phyloP scores from a whole-genome alignment of 2,113 vertebrate genomes.

The Oreotrochilus melanogaster region DNA sequence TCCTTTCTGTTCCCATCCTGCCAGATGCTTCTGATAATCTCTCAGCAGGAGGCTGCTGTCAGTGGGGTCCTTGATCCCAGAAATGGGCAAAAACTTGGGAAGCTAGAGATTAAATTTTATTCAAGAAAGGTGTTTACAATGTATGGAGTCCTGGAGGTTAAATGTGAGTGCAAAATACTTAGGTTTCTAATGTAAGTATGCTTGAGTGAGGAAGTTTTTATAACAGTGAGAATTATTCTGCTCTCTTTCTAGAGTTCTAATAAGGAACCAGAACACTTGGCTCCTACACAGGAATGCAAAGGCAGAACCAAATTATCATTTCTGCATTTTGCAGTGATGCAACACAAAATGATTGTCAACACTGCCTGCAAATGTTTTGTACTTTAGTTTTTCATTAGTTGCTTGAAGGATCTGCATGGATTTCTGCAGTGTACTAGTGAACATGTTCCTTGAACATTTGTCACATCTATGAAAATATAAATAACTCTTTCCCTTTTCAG shows the following conservation, averaged over 20 bases:
- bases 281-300: too few relatives aligned
- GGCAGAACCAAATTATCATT: too few relatives aligned
- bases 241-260: neutral
- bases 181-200: neutral
- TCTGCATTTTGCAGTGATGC: neutral
- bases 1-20: neutral
- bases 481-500: neutral
- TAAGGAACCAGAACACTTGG: neutral
- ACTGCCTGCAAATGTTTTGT: neutral
- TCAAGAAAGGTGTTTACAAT: neutral
- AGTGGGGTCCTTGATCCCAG: neutral
- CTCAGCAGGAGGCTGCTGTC: neutral
- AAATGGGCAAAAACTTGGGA: neutral
- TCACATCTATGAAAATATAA: neutral
- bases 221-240: neutral
- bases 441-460: neutral
- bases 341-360: neutral
- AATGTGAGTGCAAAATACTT: neutral
- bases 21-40: neutral
- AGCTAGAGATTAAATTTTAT: neutral
- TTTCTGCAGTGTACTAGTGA: neutral
- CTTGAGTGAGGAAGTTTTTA: neutral
- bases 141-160: neutral
- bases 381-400: accelerated
- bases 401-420: neutral